Evolutionary conservation across 2,797 vertebrate species (phyloP), one percentile per base, ranked within the genome.

Genomic region (Staurois parvus): DNA sequence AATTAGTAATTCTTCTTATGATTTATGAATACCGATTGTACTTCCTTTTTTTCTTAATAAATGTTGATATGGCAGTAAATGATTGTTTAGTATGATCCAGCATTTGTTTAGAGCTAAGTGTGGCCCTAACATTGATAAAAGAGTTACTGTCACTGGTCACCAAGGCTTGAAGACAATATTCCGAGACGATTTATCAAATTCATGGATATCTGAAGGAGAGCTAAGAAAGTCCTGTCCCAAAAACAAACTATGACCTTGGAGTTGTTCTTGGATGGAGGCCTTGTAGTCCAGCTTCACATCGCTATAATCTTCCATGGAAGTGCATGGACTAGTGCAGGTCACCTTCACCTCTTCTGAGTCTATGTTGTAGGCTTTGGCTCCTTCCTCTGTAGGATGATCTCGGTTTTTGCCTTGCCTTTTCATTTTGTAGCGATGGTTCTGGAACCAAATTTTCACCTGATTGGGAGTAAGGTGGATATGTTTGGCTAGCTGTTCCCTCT

Each of bases 381-480:
- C 85, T 32, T 79, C 85, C 64, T 70, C 79, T 1, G 12, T 32
- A 0, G 69, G 86, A 95, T 94, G 79, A 94, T 93, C 81, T 90
- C 94, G 95, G 91, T 95, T 96, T 91, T 96, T 96, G 91, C 95
- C 94, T 91, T 96, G 96, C 37, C 96, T 95, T 88, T 97, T 97
- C 96, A 96, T 96, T 91, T 97, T 97, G 95, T 99, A 99, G 88
- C 98, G 96, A 85, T 99, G 98, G 92, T 99, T 99, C 91, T 99
- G 98, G 91, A 99, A 99, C 98, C 98, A 99, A 94, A 99, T 99
- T 93, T 99, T 99, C 88, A 99, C 96, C 90, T 99, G 98, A 84
- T 96, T 96, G 64, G 96, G 95, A 29, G 96, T 97, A 81, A 97
- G 95, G 91, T 94, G 95, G 87, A 96, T 96, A 92, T 96, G 94